Conservation (phyloP, 53 echinoderm and acorn worm species). For the Crossaster papposus region DNA sequence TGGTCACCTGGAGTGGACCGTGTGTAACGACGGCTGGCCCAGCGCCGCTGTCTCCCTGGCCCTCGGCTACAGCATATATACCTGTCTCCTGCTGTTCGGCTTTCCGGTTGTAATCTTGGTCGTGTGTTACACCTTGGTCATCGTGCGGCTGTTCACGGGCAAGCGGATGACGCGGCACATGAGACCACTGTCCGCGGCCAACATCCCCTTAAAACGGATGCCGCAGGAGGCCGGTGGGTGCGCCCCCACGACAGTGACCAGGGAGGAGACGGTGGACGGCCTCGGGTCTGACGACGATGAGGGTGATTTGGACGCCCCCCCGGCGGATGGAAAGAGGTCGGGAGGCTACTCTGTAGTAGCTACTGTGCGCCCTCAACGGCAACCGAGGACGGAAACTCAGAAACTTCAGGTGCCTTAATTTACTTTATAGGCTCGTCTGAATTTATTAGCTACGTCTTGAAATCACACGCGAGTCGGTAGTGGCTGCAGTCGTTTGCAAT, state of each 20-base stretch:
- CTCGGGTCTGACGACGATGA: not conserved
- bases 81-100: conserved; percentile 56
- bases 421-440: no score
- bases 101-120: conserved; percentile 59
- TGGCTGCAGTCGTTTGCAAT: no score
- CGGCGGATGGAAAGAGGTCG: not conserved
- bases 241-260: not conserved
- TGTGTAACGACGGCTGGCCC: conserved; percentile 67
- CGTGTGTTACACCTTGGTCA: conserved; percentile 61
- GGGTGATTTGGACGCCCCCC: not conserved
- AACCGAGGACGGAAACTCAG: not conserved
- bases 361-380: conserved; percentile 13
- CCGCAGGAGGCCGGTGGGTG: not conserved
- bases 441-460: no score
- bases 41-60: conserved; percentile 6
- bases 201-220: not conserved
- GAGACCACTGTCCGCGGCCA: conserved; percentile 38
- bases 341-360: not conserved
- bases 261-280: not conserved
- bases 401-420: not conserved
- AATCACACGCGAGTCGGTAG: no score
- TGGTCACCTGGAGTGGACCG: not conserved
- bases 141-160: conserved; percentile 25
- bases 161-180: conserved; percentile 37
- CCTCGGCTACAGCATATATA: conserved; percentile 63